phyloP scores from a whole-genome alignment of 2,888 invertebrate species.

The Athripsodes cinereus region DNA sequence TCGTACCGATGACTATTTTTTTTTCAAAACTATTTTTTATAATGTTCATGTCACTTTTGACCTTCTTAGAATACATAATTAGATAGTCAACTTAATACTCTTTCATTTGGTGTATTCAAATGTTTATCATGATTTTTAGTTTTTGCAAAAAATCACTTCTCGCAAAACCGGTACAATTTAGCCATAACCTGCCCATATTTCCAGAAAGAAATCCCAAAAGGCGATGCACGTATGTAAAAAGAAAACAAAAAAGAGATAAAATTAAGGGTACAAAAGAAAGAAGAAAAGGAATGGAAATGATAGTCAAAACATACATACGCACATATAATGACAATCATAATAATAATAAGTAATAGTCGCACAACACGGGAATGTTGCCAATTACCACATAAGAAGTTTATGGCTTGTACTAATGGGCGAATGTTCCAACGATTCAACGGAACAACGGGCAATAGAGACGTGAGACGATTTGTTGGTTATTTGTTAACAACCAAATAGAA shows the following conservation, averaged over 20 bases:
- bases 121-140: no score
- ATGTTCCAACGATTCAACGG: no score
- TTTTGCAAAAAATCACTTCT: no score
- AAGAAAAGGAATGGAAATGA: background rate
- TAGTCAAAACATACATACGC: background rate
- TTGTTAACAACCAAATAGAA: slow-evolving; percentile 7
- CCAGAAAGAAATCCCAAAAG: background rate
- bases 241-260: background rate
- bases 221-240: background rate
- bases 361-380: slow-evolving; percentile 17
- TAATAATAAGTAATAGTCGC: background rate
- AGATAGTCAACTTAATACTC: no score
- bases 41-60: no score
- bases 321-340: background rate
- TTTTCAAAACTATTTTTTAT: no score
- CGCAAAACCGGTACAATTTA: no score
- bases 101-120: no score
- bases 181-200: no score
- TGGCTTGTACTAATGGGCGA: slow-evolving; percentile 15
- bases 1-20: no score
- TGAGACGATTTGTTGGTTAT: slow-evolving; percentile 7
- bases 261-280: background rate
- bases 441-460: background rate
- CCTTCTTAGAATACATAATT: no score
- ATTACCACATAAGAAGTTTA: slow-evolving; percentile 25